Evolutionary conservation across 2,888 invertebrate genomes (phyloP), one percentile per base, ranked within the genome.

Genomic region (Drosophila cognata): DNA sequence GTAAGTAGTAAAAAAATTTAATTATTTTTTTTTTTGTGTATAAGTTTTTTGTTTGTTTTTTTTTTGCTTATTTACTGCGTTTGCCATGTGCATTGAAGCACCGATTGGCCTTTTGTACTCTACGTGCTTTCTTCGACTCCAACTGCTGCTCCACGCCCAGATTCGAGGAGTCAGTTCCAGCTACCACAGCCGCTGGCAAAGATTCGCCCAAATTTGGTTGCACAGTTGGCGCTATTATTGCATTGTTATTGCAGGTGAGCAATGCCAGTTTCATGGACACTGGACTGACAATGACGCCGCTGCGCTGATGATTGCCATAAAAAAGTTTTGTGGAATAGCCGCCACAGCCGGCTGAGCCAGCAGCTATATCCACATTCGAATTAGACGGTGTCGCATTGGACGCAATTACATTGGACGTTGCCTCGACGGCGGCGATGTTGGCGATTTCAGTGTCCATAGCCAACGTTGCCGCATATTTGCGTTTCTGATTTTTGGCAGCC

Each of bases 61-160:
- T 63, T 74, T 75, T 85, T 84, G 77, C 83, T 90, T 91, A 90
- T 91, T 92, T 92, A 90, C 92, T 92, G 89, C 93, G 93, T 91
- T 93, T 93, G 91, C 92, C 92, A 91, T 89, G 91, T 90, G 92
- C 86, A 91, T 90, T 92, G 79, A 91, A 88, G 91, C 92, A 92
- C 90, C 92, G 91, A 88, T 91, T 92, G 90, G 91, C 91, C 88
- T 93, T 93, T 93, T 93, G 93, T 93, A 93, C 93, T 93, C 93
- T 93, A 90, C 93, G 93, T 93, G 93, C 92, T 91, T 93, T 93
- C 84, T 93, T 93, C 79, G 92, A 91, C 79, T 93, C 87, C 82
- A 91, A 73, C 63, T 69, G 82, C 77, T 88, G 88, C 82, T 83
- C 80, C 73, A 38, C 13, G 41, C 43, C 21, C 46, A 46, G 46